Percentiles rank a stretch among this genome's conserved stretches.
Evolutionary conservation across 1,140 invertebrate species (phyloP).

Genomic region (Drosophila lowei): DNA sequence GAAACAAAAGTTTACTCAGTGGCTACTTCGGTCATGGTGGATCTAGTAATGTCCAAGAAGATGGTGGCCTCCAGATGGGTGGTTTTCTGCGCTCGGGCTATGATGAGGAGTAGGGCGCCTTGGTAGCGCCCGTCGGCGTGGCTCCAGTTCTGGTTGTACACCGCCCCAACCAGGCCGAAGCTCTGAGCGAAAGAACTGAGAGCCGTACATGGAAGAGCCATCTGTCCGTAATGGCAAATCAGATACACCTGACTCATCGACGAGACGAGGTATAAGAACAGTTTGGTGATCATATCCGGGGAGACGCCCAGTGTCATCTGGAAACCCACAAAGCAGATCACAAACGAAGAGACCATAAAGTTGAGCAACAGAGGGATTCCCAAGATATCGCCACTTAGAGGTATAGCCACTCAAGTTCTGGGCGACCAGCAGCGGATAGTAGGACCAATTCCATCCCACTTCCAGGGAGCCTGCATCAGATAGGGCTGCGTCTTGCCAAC

Average conservation of each 20-base stretch:
- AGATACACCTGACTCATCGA: slow-evolving; percentile 59
- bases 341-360: slow-evolving; percentile 67
- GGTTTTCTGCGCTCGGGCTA: slow-evolving; percentile 56
- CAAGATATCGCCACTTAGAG: slow-evolving; percentile 46
- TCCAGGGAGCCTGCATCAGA: slow-evolving; percentile 60
- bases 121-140: slow-evolving; percentile 59
- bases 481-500: slow-evolving; percentile 60
- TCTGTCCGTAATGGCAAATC: slow-evolving; percentile 69
- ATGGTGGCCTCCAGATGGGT: slow-evolving; percentile 58
- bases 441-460: slow-evolving; percentile 57
- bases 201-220: slow-evolving; percentile 12
- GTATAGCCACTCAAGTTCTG: slow-evolving; percentile 59
- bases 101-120: slow-evolving; percentile 51
- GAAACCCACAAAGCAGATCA: slow-evolving; percentile 77
- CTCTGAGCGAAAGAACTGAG: slow-evolving; percentile 37
- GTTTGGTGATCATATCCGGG: slow-evolving; percentile 50
- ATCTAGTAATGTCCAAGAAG: slow-evolving; percentile 31
- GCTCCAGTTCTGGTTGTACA: slow-evolving; percentile 67
- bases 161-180: slow-evolving; percentile 41
- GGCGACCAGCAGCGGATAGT: slow-evolving; percentile 45
- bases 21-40: slow-evolving; percentile 23
- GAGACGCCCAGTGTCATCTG: slow-evolving; percentile 63
- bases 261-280: slow-evolving; percentile 48
- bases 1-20: no score
- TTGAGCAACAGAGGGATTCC: slow-evolving; percentile 61